Conservation (phyloP, 2,113 vertebrate genomes). For the Corydoras sp. region DNA sequence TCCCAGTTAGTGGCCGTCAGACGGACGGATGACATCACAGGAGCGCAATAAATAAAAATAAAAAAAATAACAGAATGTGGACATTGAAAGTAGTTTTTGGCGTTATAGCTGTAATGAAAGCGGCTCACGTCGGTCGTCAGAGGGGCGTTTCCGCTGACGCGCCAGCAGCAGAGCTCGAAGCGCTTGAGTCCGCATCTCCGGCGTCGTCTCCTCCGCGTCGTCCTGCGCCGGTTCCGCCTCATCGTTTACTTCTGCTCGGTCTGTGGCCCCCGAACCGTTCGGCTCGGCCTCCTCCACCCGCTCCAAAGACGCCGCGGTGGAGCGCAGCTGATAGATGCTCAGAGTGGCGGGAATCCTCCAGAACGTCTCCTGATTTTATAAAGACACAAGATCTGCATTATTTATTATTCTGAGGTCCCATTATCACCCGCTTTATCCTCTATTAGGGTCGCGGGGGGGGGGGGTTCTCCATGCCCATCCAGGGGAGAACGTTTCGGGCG, state of each 20-base stretch:
- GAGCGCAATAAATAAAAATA: too few species aligned
- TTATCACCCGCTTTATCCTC: too few species aligned
- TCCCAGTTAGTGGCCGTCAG: too few species aligned
- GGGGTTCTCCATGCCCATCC: too few species aligned
- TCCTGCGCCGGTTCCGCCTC: conserved; percentile 41
- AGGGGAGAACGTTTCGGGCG: too few species aligned
- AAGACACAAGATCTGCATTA: not conserved
- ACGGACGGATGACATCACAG: too few species aligned
- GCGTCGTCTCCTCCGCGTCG: conserved; percentile 32
- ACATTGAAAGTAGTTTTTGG: too few species aligned
- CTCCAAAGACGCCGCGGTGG: conserved; percentile 64
- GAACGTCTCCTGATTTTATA: conserved; percentile 76
- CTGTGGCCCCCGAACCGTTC: conserved; percentile 4
- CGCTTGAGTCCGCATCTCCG: conserved; percentile 57
- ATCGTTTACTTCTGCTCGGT: not conserved
- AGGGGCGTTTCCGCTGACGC: conserved; percentile 56
- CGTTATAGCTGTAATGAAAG: too few species aligned
- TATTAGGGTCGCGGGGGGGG: too few species aligned
- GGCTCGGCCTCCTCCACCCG: conserved; percentile 14
- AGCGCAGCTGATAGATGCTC: conserved; percentile 64
- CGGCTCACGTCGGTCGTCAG: too few species aligned
- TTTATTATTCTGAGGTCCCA: too few species aligned
- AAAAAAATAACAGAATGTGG: too few species aligned
- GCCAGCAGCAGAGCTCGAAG: conserved; percentile 61
- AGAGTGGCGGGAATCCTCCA: conserved; percentile 85